Evolutionary conservation across 2,888 invertebrate species (phyloP).

Genomic region (Nyleta sp.): DNA sequence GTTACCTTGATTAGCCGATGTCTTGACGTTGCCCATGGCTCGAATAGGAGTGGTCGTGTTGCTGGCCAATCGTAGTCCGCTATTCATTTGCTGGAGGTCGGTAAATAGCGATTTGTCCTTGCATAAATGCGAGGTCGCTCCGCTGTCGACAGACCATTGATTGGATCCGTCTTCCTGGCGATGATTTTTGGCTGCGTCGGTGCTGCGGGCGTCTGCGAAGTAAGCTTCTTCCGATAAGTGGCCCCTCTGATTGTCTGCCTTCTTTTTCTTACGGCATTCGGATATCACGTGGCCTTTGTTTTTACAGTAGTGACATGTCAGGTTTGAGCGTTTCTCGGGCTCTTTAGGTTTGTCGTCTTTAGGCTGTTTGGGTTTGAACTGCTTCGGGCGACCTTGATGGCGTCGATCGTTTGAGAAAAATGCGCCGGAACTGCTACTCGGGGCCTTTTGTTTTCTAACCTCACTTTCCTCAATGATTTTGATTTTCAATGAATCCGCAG

Average conservation of each 20-base stretch:
- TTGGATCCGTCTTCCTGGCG: not conserved
- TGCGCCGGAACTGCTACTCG: not conserved
- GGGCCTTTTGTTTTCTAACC: not conserved
- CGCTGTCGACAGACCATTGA: not conserved
- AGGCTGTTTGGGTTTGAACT: not conserved
- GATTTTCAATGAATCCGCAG: not conserved
- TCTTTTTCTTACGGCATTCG: not conserved
- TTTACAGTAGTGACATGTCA: not conserved
- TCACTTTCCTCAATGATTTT: slow-evolving; percentile 7
- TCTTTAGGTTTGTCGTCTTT: not conserved
- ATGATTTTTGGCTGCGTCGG: no score
- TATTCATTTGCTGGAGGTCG: not conserved
- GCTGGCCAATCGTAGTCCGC: slow-evolving; percentile 29
- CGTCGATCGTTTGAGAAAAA: not conserved
- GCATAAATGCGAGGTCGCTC: not conserved
- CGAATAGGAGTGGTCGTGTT: slow-evolving; percentile 5
- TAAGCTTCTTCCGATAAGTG: not conserved
- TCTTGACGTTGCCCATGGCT: slow-evolving; percentile 27
- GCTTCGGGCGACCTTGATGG: not conserved
- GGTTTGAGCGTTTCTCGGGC: not conserved
- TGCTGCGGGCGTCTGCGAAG: not conserved
- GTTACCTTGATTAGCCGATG: no score
- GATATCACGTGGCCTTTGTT: not conserved
- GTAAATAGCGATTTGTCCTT: not conserved
- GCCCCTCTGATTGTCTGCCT: not conserved